These are phyloP conservation scores for Motacilla tschutschensis DNA, from an alignment of 2,113 vertebrate species.

Conservation along the genomic window DNA sequence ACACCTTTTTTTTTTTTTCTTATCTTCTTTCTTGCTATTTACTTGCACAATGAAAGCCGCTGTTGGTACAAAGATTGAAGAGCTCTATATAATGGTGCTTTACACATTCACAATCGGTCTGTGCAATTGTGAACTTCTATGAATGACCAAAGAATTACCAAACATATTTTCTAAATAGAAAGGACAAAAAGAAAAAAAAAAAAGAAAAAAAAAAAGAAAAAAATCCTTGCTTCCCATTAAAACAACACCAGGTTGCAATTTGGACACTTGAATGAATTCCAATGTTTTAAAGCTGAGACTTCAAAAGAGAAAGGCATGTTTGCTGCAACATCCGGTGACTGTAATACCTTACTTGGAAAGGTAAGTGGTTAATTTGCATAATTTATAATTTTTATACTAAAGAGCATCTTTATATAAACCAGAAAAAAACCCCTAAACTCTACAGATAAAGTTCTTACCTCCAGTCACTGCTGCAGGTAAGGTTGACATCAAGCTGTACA, in stretches of 20 bases:
- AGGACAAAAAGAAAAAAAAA: background rate
- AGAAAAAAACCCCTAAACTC: conserved; percentile 85
- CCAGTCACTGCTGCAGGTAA: conserved; percentile 84
- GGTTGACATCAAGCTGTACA: conserved; percentile 93
- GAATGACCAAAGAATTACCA: conserved; percentile 83
- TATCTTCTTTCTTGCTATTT: conserved; percentile 72
- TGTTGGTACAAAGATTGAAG: conserved; percentile 81
- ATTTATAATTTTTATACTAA: conserved; percentile 90
- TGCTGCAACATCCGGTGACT: conserved; percentile 83
- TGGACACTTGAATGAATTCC: conserved; percentile 84
- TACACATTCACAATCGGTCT: conserved; percentile 80
- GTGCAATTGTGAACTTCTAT: conserved; percentile 77
- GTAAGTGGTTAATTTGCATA: conserved; percentile 90
- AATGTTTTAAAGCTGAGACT: conserved; percentile 88
- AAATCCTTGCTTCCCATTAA: conserved; percentile 79
- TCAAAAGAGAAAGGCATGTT: conserved; percentile 81
- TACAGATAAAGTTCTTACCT: conserved; percentile 85
- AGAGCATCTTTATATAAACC: conserved; percentile 89
- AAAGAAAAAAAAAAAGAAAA: background rate
- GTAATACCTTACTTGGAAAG: conserved; percentile 70
- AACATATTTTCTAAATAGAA: conserved; percentile 75
- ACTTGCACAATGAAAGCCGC: conserved; percentile 80
- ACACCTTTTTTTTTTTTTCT: conserved; percentile 60
- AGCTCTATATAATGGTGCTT: conserved; percentile 77
- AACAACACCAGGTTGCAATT: conserved; percentile 88